A percentile compares a stretch with the other conserved stretches of the same genome.
These are phyloP conservation scores for Hyposoter dolosus DNA, from an alignment of 2,888 invertebrate species.

Conservation along the genomic window DNA sequence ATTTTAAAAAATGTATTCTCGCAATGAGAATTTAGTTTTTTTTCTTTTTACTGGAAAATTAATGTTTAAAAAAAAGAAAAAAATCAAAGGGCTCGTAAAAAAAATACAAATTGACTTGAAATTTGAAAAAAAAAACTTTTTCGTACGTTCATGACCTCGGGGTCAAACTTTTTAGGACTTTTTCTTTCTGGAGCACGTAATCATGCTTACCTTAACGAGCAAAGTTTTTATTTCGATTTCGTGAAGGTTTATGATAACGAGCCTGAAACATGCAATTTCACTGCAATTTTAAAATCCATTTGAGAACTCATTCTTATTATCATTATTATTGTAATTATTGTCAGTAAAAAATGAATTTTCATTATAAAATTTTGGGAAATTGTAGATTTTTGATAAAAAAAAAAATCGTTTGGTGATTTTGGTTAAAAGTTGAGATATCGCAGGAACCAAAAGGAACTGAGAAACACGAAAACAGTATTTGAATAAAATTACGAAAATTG, in stretches of 20 bases:
- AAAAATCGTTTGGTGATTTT: neutral
- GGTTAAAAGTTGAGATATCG: neutral
- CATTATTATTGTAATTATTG: neutral
- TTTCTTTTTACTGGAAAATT: neutral
- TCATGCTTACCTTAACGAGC: constrained; percentile 46
- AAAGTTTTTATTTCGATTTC: constrained; percentile 52
- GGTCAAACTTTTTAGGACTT: constrained; percentile 22
- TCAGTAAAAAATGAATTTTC: neutral
- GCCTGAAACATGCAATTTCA: constrained; percentile 38
- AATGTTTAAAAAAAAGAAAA: neutral
- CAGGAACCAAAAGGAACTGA: neutral
- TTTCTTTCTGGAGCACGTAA: constrained; percentile 21
- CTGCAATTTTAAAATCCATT: constrained; percentile 26
- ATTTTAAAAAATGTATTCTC: too few relatives aligned
- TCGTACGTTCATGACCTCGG: neutral
- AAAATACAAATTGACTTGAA: neutral
- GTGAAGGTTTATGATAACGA: constrained; percentile 53
- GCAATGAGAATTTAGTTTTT: too few relatives aligned
- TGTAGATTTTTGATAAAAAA: neutral
- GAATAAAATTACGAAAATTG: constrained; percentile 64
- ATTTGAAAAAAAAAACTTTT: neutral
- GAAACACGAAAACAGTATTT: constrained; percentile 15
- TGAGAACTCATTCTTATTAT: neutral
- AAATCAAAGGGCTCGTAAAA: neutral
- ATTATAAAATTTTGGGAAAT: neutral